Evolutionary conservation across 2,113 vertebrate species (phyloP).

Genomic region (Chrysemys picta): DNA sequence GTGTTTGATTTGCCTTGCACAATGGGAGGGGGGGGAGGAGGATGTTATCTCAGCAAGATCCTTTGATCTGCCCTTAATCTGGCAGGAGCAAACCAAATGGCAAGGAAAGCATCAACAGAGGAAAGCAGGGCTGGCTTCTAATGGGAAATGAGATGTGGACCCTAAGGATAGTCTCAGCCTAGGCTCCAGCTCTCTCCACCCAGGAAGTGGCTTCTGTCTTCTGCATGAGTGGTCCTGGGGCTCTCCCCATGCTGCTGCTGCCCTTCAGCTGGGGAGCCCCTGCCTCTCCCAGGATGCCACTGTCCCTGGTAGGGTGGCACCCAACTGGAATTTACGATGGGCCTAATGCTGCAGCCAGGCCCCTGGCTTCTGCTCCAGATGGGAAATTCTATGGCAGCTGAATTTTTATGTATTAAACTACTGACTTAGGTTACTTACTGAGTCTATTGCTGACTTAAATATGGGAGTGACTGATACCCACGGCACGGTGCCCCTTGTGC

Average conservation of each 20-base stretch:
- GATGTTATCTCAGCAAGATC: background rate
- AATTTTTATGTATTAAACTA: background rate
- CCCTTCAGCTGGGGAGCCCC: background rate
- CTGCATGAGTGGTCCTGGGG: background rate
- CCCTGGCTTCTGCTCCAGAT: background rate
- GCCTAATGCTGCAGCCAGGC: background rate
- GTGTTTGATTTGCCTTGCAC: background rate
- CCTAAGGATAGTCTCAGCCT: background rate
- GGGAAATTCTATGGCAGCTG: background rate
- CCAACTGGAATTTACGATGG: background rate
- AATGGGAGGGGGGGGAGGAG: background rate
- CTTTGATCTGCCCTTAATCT: background rate
- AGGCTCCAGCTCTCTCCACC: background rate
- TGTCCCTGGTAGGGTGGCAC: background rate
- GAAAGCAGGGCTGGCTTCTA: background rate
- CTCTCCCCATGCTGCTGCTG: background rate
- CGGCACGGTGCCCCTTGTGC: background rate
- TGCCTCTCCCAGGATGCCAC: background rate
- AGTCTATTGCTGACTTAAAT: background rate
- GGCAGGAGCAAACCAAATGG: background rate
- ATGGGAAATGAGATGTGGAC: background rate
- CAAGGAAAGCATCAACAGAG: background rate
- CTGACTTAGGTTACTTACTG: background rate
- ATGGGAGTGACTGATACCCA: background rate
- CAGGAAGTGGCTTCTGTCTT: background rate